Conservation (phyloP, 2,888 invertebrate genomes). For the Drosophila robusta region DNA sequence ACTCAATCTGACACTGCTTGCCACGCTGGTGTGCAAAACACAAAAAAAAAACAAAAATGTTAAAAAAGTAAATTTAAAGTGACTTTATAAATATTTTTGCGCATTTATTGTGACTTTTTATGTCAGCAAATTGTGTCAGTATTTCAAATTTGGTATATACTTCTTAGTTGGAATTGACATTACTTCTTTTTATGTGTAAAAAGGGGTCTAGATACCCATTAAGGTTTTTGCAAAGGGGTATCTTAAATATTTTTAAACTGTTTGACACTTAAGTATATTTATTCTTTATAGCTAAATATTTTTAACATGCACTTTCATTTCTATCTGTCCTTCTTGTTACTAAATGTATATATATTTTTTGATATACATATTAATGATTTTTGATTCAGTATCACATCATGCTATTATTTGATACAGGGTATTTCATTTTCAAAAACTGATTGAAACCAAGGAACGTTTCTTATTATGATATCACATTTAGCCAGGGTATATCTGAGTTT, state of each 20-base stretch:
- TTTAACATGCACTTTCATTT: too few species aligned
- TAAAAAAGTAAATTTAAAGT: neutral
- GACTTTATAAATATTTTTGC: slow-evolving; percentile 33
- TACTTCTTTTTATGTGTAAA: neutral
- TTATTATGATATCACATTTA: neutral
- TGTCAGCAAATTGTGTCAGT: slow-evolving; percentile 7
- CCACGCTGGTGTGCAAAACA: slow-evolving; percentile 13
- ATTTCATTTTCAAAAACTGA: neutral
- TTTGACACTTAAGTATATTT: neutral
- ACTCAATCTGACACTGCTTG: slow-evolving; percentile 5
- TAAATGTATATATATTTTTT: too few species aligned
- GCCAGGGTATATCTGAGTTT: neutral
- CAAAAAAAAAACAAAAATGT: neutral
- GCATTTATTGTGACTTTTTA: slow-evolving; percentile 5
- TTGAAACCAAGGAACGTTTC: too few species aligned
- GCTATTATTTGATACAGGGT: neutral
- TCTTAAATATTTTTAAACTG: too few species aligned
- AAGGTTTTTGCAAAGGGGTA: too few species aligned
- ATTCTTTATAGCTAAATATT: neutral
- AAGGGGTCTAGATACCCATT: neutral
- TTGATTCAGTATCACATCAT: neutral
- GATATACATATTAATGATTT: neutral
- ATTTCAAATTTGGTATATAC: neutral
- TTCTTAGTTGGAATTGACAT: neutral
- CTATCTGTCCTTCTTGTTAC: too few species aligned